These are phyloP conservation scores for Lepilemur ruficaudatus DNA, from an alignment of 2,797 vertebrate genomes.

Conservation along the genomic window DNA sequence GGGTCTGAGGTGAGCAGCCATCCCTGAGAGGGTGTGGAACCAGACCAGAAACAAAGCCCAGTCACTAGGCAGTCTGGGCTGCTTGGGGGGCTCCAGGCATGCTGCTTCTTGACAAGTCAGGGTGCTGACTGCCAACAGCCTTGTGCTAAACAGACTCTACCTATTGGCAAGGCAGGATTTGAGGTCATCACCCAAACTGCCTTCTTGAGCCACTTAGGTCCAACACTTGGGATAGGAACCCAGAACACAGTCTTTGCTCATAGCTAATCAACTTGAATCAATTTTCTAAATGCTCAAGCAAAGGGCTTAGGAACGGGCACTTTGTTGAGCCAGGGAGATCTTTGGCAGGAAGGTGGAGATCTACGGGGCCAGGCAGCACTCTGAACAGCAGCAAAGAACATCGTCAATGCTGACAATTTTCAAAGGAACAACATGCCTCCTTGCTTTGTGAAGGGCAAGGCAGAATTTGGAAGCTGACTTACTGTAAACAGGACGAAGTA, in stretches of 20 bases:
- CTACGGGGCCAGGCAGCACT: neutral
- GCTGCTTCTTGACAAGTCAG: neutral
- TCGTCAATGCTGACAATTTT: neutral
- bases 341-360: neutral
- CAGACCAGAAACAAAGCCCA: neutral
- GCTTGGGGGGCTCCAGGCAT: accelerated
- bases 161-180: neutral
- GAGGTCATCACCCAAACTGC: too few relatives aligned
- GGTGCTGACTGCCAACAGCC: neutral
- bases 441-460: neutral
- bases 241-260: neutral
- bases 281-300: neutral
- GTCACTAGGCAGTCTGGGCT: neutral
- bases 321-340: neutral
- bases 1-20: neutral
- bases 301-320: neutral
- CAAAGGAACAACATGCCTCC: neutral
- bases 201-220: neutral
- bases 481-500: slow-evolving; percentile 99
- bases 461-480: slow-evolving; percentile 81
- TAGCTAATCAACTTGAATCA: neutral
- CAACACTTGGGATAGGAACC: neutral
- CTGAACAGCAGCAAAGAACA: neutral
- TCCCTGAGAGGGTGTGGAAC: neutral
- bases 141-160: neutral